phyloP scores from a whole-genome alignment of 2,113 vertebrate genomes.

The Limnothrissa miodon region DNA sequence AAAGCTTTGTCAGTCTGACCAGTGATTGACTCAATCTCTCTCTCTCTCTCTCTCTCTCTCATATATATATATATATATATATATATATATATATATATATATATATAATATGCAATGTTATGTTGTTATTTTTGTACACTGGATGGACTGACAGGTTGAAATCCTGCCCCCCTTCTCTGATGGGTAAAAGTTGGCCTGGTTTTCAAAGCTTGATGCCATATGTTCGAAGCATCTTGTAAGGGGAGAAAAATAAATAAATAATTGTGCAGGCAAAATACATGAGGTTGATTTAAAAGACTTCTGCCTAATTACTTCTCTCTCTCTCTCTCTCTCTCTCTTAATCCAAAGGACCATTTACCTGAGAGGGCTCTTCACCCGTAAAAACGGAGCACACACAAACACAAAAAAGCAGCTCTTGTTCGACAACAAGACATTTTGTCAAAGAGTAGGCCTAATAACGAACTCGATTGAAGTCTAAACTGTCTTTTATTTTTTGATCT shows the following conservation, averaged over 20 bases:
- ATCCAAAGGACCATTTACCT: neutral
- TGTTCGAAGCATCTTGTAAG: slow-evolving; percentile 67
- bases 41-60: too few relatives aligned
- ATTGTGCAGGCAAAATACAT: neutral
- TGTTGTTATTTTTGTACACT: neutral
- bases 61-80: too few relatives aligned
- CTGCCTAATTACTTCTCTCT: slow-evolving; percentile 4
- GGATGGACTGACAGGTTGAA: slow-evolving; percentile 46
- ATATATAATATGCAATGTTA: too few relatives aligned
- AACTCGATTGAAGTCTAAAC: neutral
- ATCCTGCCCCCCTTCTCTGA: slow-evolving; percentile 67
- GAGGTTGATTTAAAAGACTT: neutral
- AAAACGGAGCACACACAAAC: neutral
- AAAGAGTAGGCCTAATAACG: neutral
- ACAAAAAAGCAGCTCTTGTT: neutral
- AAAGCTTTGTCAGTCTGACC: neutral
- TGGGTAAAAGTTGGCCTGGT: slow-evolving; percentile 72
- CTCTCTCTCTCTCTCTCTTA: too few relatives aligned
- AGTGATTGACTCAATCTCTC: too few relatives aligned
- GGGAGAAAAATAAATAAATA: slow-evolving; percentile 56
- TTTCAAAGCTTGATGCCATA: slow-evolving; percentile 71
- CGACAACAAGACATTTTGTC: neutral
- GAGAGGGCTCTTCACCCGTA: neutral
- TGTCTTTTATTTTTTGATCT: neutral
- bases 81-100: too few relatives aligned